phyloP scores from a whole-genome alignment of 30 jellyfish, hydroid and myxozoan species.

The Turritopsis dohrnii region DNA sequence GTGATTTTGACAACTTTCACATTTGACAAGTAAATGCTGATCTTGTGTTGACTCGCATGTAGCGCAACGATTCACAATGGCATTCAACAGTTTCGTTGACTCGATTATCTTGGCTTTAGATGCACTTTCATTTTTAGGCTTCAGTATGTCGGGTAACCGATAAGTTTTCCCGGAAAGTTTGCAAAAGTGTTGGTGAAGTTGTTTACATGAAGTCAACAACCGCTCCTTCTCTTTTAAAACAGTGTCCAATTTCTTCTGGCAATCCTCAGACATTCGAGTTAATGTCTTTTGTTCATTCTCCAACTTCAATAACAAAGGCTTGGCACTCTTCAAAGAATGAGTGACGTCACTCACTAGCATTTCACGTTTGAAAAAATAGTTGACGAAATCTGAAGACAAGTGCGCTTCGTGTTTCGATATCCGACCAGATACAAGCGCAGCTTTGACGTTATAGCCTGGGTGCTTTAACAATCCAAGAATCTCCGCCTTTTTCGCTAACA shows the following conservation, averaged over 20 bases:
- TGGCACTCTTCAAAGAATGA: constrained; percentile 36
- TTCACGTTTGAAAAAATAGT: constrained; percentile 82
- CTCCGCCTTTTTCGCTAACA: constrained; percentile 68
- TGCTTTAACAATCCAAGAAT: constrained; percentile 44
- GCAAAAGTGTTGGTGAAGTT: constrained; percentile 34
- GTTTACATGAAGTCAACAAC: constrained; percentile 12
- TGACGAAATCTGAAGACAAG: constrained; percentile 68
- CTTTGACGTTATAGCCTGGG: constrained; percentile 35
- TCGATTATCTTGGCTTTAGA: constrained; percentile 32
- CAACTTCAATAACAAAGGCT: constrained; percentile 29
- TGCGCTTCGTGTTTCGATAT: constrained; percentile 49
- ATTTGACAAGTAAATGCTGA: constrained; percentile 70
- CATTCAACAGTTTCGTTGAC: constrained; percentile 39
- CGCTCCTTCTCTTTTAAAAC: constrained; percentile 29
- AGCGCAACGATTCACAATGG: constrained; percentile 50
- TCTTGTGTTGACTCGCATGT: constrained; percentile 59
- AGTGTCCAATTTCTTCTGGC: constrained; percentile 36
- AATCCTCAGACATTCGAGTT: constrained; percentile 30
- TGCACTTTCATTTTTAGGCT: constrained; percentile 33
- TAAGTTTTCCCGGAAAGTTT: constrained; percentile 32
- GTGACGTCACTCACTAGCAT: constrained; percentile 28
- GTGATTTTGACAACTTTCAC: constrained; percentile 77
- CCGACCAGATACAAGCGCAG: constrained; percentile 25
- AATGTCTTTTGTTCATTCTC: constrained; percentile 43
- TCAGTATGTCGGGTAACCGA: constrained; percentile 42